These are phyloP conservation scores for Agrotis clavis DNA, from an alignment of 2,888 invertebrate genomes.

Conservation along the genomic window DNA sequence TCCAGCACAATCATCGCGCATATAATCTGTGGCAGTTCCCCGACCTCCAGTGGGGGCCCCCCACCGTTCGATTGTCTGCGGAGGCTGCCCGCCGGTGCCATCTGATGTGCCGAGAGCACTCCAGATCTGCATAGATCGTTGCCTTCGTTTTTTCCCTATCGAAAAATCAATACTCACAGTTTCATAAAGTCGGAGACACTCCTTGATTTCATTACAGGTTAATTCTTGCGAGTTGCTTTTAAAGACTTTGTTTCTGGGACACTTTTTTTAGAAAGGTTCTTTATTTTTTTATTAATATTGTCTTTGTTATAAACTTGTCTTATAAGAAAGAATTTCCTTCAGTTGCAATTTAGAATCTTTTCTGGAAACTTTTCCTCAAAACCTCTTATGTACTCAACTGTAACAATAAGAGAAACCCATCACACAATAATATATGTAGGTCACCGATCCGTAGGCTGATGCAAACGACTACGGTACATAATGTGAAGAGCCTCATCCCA, in stretches of 20 bases:
- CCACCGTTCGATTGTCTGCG: constrained; percentile 91
- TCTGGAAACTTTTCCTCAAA: not conserved
- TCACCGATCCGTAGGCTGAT: constrained; percentile 77
- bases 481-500: constrained; percentile 86
- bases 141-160: constrained; percentile 91
- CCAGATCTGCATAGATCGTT: constrained; percentile 92
- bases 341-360: not conserved
- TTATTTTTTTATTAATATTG: constrained; percentile 19
- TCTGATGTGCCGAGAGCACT: constrained; percentile 91
- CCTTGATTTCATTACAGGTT: constrained; percentile 83
- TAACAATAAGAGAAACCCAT: constrained; percentile 41
- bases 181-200: constrained; percentile 88
- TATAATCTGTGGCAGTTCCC: constrained; percentile 86
- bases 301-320: constrained; percentile 11
- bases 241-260: constrained; percentile 55
- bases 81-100: constrained; percentile 91
- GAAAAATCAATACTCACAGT: constrained; percentile 90
- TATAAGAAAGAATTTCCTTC: not conserved
- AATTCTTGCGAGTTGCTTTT: constrained; percentile 67
- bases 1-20: constrained; percentile 57
- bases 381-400: constrained; percentile 15
- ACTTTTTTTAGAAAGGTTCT: constrained; percentile 42
- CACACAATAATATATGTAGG: constrained; percentile 71
- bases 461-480: constrained; percentile 82
- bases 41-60: constrained; percentile 85